Percentiles rank a stretch among this genome's conserved stretches.
These are phyloP conservation scores for Lacerta agilis DNA, from an alignment of 2,797 vertebrate genomes.

Conservation along the genomic window DNA sequence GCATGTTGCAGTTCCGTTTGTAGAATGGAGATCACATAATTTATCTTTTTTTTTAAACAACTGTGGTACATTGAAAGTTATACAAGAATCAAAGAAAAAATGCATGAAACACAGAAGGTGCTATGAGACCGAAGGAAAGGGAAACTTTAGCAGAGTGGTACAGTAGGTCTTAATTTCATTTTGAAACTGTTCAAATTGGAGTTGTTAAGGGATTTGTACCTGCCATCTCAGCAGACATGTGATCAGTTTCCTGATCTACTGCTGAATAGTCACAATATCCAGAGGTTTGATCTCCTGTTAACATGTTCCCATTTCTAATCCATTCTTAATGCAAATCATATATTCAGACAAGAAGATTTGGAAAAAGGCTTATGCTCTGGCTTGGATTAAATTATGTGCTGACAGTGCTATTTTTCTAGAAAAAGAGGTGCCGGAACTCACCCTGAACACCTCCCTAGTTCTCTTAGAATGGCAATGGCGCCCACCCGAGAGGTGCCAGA, in stretches of 20 bases:
- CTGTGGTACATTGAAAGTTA: not conserved
- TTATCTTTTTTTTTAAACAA: not conserved
- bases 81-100: not conserved
- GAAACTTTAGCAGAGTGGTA: not conserved
- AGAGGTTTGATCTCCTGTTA: not conserved
- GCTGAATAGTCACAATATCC: constrained; percentile 82
- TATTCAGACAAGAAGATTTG: not conserved
- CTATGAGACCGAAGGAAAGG: not conserved
- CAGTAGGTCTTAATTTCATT: not conserved
- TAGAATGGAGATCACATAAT: constrained; percentile 46
- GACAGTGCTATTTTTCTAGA: too few species aligned
- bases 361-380: not conserved
- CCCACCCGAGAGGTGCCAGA: too few species aligned
- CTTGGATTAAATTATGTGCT: not conserved
- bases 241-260: constrained; percentile 95
- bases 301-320: constrained; percentile 6
- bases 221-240: constrained; percentile 92
- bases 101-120: accelerated
- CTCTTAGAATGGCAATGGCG: too few species aligned
- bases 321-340: not conserved
- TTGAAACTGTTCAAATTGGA: not conserved
- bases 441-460: too few species aligned
- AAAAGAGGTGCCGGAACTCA: too few species aligned
- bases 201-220: constrained; percentile 83
- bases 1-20: constrained; percentile 44